These are phyloP conservation scores for Helicolenus hilgendorfi DNA, from an alignment of 2,797 vertebrate genomes.

Conservation along the genomic window DNA sequence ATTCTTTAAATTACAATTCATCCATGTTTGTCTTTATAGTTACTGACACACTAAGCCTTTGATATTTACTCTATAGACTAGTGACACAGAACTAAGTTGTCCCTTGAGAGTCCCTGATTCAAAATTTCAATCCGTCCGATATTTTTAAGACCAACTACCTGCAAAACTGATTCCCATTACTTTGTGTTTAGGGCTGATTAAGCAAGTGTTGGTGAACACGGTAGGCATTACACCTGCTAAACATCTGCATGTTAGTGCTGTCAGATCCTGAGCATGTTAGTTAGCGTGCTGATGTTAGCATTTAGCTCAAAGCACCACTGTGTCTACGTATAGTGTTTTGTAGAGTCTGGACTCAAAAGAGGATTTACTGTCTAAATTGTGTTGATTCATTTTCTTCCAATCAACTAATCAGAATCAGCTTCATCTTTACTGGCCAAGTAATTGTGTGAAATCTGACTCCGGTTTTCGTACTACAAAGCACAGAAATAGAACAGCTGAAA, in stretches of 20 bases:
- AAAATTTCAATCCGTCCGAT: background rate
- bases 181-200: background rate
- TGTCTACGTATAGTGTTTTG: background rate
- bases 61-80: background rate
- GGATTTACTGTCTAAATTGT: background rate
- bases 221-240: background rate
- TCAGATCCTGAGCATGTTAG: background rate
- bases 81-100: background rate
- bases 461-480: background rate
- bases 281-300: background rate
- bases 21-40: background rate
- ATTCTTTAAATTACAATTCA: constrained; percentile 32
- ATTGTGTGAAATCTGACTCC: background rate
- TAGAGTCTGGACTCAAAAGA: background rate
- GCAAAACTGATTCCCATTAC: background rate
- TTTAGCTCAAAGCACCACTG: background rate
- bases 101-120: background rate
- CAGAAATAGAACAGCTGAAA: background rate
- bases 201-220: background rate
- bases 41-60: background rate
- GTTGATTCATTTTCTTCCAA: background rate
- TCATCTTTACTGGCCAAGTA: background rate
- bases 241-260: background rate
- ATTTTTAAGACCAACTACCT: background rate
- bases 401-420: background rate